Evolutionary conservation across 2,113 vertebrate species (phyloP).

Genomic region (Semnornis frantzii): DNA sequence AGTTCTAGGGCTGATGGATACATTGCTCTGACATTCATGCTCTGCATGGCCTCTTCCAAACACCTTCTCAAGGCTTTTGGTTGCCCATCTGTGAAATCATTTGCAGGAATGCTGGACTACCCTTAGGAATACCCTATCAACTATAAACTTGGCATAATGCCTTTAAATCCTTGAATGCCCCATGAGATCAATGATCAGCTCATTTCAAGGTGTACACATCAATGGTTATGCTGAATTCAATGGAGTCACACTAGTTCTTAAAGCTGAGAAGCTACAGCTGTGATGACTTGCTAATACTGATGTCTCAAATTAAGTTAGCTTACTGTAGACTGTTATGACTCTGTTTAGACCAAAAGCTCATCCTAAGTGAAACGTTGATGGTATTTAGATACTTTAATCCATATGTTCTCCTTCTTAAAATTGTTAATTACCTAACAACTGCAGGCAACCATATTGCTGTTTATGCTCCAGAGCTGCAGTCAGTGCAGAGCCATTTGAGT

Average conservation of each 20-base stretch:
- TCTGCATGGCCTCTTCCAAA: not conserved
- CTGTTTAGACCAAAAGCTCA: not conserved
- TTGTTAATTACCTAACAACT: not conserved
- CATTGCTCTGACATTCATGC: not conserved
- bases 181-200: not conserved
- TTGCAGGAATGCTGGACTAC: not conserved
- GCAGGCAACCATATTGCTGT: not conserved
- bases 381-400: not conserved
- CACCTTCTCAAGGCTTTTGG: not conserved
- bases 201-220: fast-evolving
- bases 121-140: not conserved
- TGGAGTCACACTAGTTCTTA: not conserved
- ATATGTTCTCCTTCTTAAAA: not conserved
- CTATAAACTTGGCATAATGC: not conserved
- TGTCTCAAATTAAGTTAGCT: not conserved
- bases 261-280: not conserved
- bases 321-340: not conserved
- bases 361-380: not conserved
- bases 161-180: not conserved
- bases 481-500: not conserved
- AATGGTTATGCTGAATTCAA: fast-evolving
- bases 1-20: not conserved
- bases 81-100: not conserved
- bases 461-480: not conserved
- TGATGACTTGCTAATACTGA: not conserved